A percentile compares a stretch with the other conserved stretches of the same genome.
Conservation (phyloP, 1,140 invertebrate species). For the Hylaeus volcanicus region DNA sequence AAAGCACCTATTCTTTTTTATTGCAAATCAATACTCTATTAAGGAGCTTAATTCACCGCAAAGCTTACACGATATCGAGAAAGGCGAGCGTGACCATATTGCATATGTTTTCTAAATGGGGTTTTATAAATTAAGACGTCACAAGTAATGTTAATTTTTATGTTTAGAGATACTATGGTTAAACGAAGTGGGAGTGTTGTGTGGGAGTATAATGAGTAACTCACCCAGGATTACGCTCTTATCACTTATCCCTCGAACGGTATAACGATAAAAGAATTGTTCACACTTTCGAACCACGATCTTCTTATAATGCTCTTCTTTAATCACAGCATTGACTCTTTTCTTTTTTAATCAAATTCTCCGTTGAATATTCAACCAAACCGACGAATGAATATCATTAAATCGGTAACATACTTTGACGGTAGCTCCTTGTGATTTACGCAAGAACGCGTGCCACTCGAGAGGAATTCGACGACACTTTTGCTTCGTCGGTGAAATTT, state of each 20-base stretch:
- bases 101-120: neutral
- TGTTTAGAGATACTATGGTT: neutral
- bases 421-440: neutral
- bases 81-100: neutral
- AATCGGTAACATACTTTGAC: neutral
- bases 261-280: neutral
- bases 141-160: neutral
- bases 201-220: neutral
- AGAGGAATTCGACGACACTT: neutral
- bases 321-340: neutral
- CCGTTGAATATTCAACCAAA: too few relatives aligned
- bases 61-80: neutral
- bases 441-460: neutral
- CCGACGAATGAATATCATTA: too few relatives aligned
- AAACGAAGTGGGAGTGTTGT: neutral
- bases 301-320: too few relatives aligned
- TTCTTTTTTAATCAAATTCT: too few relatives aligned
- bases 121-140: neutral
- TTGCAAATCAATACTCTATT: constrained; percentile 43
- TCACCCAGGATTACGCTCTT: neutral
- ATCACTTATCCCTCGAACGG: neutral
- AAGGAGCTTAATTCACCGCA: neutral
- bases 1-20: constrained; percentile 45
- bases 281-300: neutral
- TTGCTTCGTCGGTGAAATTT: neutral